These are phyloP conservation scores for Rhagonycha fulva DNA, from an alignment of 2,888 invertebrate species.

Conservation along the genomic window DNA sequence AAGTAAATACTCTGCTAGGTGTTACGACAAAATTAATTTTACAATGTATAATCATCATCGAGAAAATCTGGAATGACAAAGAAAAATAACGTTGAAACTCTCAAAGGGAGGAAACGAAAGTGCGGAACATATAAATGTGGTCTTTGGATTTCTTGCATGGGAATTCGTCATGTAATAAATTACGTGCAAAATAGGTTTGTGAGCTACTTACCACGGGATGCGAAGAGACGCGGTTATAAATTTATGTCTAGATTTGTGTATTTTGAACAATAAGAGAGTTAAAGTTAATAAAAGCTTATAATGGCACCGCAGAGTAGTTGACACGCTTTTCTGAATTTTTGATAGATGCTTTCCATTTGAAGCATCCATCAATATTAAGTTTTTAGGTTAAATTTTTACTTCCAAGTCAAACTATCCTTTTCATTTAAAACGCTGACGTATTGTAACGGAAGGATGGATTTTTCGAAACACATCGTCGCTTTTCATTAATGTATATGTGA, in stretches of 20 bases:
- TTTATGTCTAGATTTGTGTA: not conserved
- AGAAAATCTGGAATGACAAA: not conserved
- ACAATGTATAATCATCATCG: conserved; percentile 2
- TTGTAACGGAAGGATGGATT: not conserved
- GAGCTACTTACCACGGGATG: not conserved
- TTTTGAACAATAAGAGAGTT: not conserved
- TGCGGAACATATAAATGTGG: not conserved
- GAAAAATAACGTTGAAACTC: not conserved
- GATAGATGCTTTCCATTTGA: not conserved
- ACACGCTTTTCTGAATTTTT: not conserved
- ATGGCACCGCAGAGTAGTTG: not conserved
- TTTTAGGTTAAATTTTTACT: not conserved
- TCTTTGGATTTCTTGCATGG: not conserved
- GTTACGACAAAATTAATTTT: conserved; percentile 10
- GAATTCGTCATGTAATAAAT: not conserved
- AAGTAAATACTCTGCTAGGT: conserved; percentile 1
- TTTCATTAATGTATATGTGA: not conserved
- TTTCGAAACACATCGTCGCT: not conserved
- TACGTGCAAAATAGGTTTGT: not conserved
- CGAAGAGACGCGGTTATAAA: not conserved
- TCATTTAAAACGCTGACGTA: not conserved
- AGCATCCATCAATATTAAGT: not conserved
- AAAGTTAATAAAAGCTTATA: not conserved
- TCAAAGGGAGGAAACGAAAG: not conserved
- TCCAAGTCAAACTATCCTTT: not conserved